phyloP scores from a whole-genome alignment of 2,797 vertebrate species.

The Micromesistius poutassou region DNA sequence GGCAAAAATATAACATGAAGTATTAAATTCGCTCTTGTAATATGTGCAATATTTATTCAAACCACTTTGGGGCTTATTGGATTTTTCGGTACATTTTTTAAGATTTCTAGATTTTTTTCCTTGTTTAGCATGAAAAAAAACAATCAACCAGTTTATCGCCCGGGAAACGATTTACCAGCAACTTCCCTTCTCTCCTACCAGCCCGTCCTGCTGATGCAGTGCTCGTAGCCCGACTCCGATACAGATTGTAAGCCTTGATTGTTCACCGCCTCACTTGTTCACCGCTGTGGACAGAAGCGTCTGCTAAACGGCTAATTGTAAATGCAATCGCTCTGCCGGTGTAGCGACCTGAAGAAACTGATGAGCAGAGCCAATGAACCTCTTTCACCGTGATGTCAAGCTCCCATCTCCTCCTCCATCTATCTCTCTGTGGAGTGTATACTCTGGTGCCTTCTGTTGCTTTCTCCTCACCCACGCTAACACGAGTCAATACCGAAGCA shows the following conservation, averaged over 20 bases:
- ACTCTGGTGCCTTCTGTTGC: conserved; percentile 9
- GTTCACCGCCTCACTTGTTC: background rate
- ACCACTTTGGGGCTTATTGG: background rate
- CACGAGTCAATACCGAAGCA: conserved; percentile 35
- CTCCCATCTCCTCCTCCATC: no score
- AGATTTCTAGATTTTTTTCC: no score
- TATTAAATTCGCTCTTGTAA: no score
- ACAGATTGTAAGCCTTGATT: background rate
- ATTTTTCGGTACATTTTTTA: background rate
- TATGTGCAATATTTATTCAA: no score
- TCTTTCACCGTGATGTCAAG: background rate
- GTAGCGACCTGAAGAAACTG: background rate
- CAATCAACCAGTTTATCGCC: background rate
- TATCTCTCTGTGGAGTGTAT: background rate
- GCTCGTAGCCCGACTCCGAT: background rate
- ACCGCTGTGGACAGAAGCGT: background rate
- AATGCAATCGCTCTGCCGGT: background rate
- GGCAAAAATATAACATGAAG: background rate
- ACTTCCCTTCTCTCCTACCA: background rate
- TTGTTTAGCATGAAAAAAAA: no score
- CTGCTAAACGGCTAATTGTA: background rate
- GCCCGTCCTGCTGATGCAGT: background rate
- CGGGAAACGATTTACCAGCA: background rate
- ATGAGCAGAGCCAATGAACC: background rate
- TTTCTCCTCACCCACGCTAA: conserved; percentile 26